Percentiles rank a stretch among this genome's conserved stretches.
Conservation (phyloP, 2,888 invertebrate species). For the Pilophorus perplexus region DNA sequence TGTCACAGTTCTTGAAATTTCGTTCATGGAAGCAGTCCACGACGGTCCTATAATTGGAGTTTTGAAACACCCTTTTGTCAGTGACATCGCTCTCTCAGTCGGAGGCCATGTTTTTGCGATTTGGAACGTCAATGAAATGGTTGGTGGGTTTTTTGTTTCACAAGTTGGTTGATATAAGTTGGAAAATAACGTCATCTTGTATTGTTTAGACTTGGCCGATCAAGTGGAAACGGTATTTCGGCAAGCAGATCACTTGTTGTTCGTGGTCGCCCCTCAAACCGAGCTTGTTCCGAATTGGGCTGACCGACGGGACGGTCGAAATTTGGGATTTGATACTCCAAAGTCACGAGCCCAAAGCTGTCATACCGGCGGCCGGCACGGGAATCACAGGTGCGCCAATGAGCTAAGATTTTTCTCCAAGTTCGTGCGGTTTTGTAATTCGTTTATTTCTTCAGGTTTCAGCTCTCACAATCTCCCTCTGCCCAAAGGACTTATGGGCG, state of each 20-base stretch:
- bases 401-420: neutral
- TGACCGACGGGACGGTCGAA: constrained; percentile 47
- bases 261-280: constrained; percentile 46
- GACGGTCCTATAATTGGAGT: constrained; percentile 48
- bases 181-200: too few species aligned
- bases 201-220: constrained; percentile 45
- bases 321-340: constrained; percentile 47
- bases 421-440: neutral
- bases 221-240: constrained; percentile 46
- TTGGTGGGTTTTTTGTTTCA: neutral
- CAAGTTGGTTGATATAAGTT: neutral
- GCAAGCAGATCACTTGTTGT: constrained; percentile 44
- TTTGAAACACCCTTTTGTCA: constrained; percentile 45
- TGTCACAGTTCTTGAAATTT: constrained; percentile 4
- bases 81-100: constrained; percentile 45
- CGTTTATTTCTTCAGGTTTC: constrained; percentile 41
- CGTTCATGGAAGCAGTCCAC: constrained; percentile 44
- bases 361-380: constrained; percentile 34
- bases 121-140: constrained; percentile 47
- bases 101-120: constrained; percentile 49
- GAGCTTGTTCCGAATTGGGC: constrained; percentile 46
- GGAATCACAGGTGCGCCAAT: constrained; percentile 9
- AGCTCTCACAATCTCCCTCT: constrained; percentile 42
- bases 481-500: constrained; percentile 45
- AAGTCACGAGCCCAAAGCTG: constrained; percentile 45